Evolutionary conservation across 2,113 vertebrate species (phyloP), one percentile per base, ranked within the genome.

Genomic region (Zingel zingel): DNA sequence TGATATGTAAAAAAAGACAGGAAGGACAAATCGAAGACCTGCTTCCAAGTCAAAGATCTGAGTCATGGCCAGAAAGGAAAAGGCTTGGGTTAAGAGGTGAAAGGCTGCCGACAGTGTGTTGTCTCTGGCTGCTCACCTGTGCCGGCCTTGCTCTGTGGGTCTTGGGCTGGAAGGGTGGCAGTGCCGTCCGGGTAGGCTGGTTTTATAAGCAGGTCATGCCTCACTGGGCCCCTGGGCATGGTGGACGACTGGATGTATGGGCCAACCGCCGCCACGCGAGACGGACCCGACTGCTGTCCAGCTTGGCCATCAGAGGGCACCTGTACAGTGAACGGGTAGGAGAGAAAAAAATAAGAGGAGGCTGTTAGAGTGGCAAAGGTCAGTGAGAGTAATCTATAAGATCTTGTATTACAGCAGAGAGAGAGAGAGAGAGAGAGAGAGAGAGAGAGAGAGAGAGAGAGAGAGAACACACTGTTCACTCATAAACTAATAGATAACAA

Each of bases 181-280:
- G 95, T 93, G 11, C 95, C 95, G 59, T 99, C 97, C 0, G 96
- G 95, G 94, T 97, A 96, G 1, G 95, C 95, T 19, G 97, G 96
- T 88, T 99, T 99, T 62, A 97, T 96, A 68, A 97, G 85, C 67
- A 96, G 94, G 19, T 99, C 98, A 0, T 97, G 97, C 86, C 97
- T 96, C 15, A 94, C 94, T 65, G 94, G 91, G 80, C 97, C 95
- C 10, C 98, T 96, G 11, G 98, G 98, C 97, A 99, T 96, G 13
- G 98, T 99, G 85, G 98, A 97, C 0, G 98, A 99, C 94, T 98
- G 98, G 83, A 99, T 98, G 21, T 99, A 99, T 1, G 98, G 98
- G 50, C 97, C 98, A 3, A 99, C 98, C 0, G 98, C 98, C 13
- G 98, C 98, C 94, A 99, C 98, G 0, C 98, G 95, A 50, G 97